Evolutionary conservation across 2,888 invertebrate species (phyloP).

Genomic region (Sphinx pinastri): DNA sequence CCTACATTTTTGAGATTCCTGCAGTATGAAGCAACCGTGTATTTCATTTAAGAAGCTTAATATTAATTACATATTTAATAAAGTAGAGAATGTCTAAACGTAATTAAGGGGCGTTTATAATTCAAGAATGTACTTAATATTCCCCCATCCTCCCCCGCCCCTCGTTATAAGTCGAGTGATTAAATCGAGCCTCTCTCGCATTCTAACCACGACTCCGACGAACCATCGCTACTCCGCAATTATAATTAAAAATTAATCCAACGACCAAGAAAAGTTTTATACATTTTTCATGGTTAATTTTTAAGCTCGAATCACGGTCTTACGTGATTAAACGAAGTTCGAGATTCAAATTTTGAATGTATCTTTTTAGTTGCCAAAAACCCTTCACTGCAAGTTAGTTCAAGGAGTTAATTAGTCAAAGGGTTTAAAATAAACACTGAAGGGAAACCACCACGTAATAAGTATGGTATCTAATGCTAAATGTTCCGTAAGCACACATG

Average conservation of each 20-base stretch:
- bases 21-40: neutral
- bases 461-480: slow-evolving; percentile 7
- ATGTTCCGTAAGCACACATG: slow-evolving; percentile 11
- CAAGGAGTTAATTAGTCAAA: neutral
- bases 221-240: slow-evolving; percentile 67
- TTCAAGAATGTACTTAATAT: slow-evolving; percentile 75
- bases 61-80: slow-evolving; percentile 56
- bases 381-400: neutral
- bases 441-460: neutral
- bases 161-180: slow-evolving; percentile 75
- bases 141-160: slow-evolving; percentile 52
- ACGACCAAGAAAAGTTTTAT: slow-evolving; percentile 58
- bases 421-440: neutral
- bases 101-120: slow-evolving; percentile 75
- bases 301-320: slow-evolving; percentile 45
- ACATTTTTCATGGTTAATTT: slow-evolving; percentile 54
- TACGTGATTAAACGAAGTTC: slow-evolving; percentile 31
- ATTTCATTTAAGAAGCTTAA: slow-evolving; percentile 22
- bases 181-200: slow-evolving; percentile 76
- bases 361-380: neutral
- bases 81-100: slow-evolving; percentile 70
- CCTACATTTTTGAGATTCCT: slow-evolving; percentile 1
- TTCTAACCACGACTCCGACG: slow-evolving; percentile 59
- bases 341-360: neutral
- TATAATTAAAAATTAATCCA: slow-evolving; percentile 81